A percentile compares a stretch with the other conserved stretches of the same genome.
phyloP scores from a whole-genome alignment of 1,140 invertebrate species.

The Hylaeus anthracinus region DNA sequence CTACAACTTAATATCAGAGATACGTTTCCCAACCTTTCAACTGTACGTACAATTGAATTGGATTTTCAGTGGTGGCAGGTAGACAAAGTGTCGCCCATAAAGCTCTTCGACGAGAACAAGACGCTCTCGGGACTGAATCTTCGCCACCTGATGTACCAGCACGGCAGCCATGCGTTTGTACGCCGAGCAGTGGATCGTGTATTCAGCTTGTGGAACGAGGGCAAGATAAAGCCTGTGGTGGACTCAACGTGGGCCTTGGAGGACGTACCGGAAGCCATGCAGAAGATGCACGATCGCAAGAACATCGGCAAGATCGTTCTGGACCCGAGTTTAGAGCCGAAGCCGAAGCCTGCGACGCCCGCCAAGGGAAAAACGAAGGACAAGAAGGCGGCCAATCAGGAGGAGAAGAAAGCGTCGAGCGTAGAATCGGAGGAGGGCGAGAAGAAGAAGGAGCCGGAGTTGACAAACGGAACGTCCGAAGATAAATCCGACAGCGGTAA shows the following conservation, averaged over 20 bases:
- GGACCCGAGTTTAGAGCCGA: slow-evolving; percentile 89
- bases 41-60: background rate
- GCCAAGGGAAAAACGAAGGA: slow-evolving; percentile 87
- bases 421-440: slow-evolving; percentile 82
- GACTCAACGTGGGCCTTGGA: slow-evolving; percentile 94
- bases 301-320: slow-evolving; percentile 94
- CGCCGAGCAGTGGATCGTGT: slow-evolving; percentile 86
- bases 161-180: slow-evolving; percentile 87
- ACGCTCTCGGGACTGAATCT: slow-evolving; percentile 91
- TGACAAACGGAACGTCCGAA: slow-evolving; percentile 82
- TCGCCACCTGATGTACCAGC: slow-evolving; percentile 91
- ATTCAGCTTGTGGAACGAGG: slow-evolving; percentile 88
- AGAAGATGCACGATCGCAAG: slow-evolving; percentile 94
- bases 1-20: background rate
- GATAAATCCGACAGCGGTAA: slow-evolving; percentile 81
- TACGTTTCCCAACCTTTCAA: too few relatives aligned
- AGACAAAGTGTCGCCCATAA: slow-evolving; percentile 93
- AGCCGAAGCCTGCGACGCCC: slow-evolving; percentile 88
- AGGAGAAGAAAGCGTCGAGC: slow-evolving; percentile 83
- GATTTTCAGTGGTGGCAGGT: slow-evolving; percentile 92
- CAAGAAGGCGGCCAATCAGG: slow-evolving; percentile 86
- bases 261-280: slow-evolving; percentile 94
- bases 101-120: slow-evolving; percentile 95
- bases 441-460: slow-evolving; percentile 81
- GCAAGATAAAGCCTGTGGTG: slow-evolving; percentile 89